Percentiles rank a stretch among this genome's conserved stretches.
Conservation (phyloP, 2,797 vertebrate genomes). For the Amniataba percoides region DNA sequence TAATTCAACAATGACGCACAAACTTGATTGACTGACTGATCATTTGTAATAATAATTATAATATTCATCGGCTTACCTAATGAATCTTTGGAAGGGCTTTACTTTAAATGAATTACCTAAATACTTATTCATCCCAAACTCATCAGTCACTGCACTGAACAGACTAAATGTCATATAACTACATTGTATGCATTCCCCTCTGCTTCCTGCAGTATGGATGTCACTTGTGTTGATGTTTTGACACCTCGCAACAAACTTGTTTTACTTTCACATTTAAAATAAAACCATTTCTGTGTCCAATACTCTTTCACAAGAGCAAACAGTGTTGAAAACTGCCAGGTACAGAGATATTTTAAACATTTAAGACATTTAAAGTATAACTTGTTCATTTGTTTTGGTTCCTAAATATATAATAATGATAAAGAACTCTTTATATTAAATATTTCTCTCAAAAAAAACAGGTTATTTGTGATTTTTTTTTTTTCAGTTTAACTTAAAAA, state of each 20-base stretch:
- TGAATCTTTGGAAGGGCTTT: not conserved
- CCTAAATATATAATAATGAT: not conserved
- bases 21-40: too few species aligned
- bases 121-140: not conserved
- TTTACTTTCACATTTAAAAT: slow-evolving; percentile 4
- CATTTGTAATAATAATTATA: too few species aligned
- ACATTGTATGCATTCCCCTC: not conserved
- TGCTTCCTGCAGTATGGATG: slow-evolving; percentile 5
- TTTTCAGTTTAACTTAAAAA: not conserved
- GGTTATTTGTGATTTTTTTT: not conserved
- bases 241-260: not conserved
- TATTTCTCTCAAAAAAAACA: not conserved
- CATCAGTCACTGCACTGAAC: not conserved
- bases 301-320: not conserved
- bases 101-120: not conserved
- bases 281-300: not conserved
- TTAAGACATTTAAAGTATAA: not conserved
- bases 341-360: not conserved
- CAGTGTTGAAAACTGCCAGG: not conserved
- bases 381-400: not conserved
- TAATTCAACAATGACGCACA: too few species aligned
- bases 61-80: not conserved
- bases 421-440: not conserved
- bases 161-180: not conserved
- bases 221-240: slow-evolving; percentile 14